Evolutionary conservation across 1,140 invertebrate genomes (phyloP).

Genomic region (Thrips palmi): DNA sequence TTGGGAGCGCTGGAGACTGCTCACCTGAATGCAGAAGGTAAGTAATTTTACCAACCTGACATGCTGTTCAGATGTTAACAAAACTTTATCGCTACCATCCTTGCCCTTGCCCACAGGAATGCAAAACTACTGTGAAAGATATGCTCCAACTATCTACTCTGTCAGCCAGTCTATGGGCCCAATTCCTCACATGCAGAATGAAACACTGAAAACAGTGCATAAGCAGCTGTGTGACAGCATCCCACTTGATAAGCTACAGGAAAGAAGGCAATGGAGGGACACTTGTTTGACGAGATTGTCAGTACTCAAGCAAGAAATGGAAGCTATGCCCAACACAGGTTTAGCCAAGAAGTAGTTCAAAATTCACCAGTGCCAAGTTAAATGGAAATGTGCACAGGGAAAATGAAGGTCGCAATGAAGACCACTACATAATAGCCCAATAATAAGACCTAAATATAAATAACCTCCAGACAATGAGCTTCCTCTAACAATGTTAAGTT

Average conservation of each 20-base stretch:
- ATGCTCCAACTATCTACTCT: slow-evolving; percentile 57
- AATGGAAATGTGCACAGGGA: too few species aligned
- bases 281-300: slow-evolving; percentile 62
- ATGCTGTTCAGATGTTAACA: not conserved
- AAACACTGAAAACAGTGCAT: too few species aligned
- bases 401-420: too few species aligned
- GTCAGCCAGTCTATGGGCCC: slow-evolving; percentile 59
- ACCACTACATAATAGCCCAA: too few species aligned
- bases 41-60: slow-evolving; percentile 18
- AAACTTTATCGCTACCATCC: not conserved
- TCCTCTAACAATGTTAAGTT: too few species aligned
- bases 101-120: slow-evolving; percentile 30
- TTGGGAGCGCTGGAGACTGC: slow-evolving; percentile 84
- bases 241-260: slow-evolving; percentile 52
- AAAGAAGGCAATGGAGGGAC: slow-evolving; percentile 68
- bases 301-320: slow-evolving; percentile 54
- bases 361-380: too few species aligned
- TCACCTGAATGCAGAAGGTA: slow-evolving; percentile 87
- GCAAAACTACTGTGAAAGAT: slow-evolving; percentile 49
- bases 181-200: slow-evolving; percentile 53
- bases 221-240: slow-evolving; percentile 51
- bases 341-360: too few species aligned
- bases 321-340: too few species aligned
- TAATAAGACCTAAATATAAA: too few species aligned
- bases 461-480: too few species aligned